Conservation (phyloP, 1,140 invertebrate species). For the Hypothenemus hampei region DNA sequence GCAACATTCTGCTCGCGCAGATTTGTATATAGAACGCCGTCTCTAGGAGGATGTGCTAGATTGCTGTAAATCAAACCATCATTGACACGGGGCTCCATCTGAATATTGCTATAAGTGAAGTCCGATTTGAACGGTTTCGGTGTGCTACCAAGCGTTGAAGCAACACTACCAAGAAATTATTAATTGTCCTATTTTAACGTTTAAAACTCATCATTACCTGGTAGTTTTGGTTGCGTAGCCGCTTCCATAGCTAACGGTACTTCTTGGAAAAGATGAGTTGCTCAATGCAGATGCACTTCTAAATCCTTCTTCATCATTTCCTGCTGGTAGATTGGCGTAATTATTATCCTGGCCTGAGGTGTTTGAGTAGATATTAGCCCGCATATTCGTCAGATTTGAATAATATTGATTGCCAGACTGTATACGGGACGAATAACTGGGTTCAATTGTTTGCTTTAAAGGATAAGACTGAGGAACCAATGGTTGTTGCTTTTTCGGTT, state of each 20-base stretch:
- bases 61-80: conserved; percentile 54
- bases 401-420: conserved; percentile 38
- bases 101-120: conserved; percentile 44
- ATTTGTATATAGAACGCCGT: conserved; percentile 50
- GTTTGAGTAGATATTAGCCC: conserved; percentile 32
- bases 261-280: conserved; percentile 21
- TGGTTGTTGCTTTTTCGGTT: conserved; percentile 68
- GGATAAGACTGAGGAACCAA: conserved; percentile 49
- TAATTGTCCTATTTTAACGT: not conserved
- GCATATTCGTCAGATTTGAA: conserved; percentile 31
- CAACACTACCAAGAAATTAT: conserved; percentile 10
- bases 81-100: conserved; percentile 42
- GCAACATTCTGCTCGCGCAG: conserved; percentile 46
- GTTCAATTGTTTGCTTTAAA: conserved; percentile 45
- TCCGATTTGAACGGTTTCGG: conserved; percentile 48
- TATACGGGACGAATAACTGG: conserved; percentile 46
- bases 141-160: conserved; percentile 14
- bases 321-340: conserved; percentile 33
- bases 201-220: conserved; percentile 11
- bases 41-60: conserved; percentile 47
- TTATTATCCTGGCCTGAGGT: conserved; percentile 29
- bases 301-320: conserved; percentile 28
- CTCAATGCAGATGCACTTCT: conserved; percentile 28
- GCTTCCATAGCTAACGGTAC: conserved; percentile 22
- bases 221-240: conserved; percentile 26